Evolutionary conservation across 2,113 vertebrate species (phyloP).

Genomic region (Oenanthe melanoleuca): DNA sequence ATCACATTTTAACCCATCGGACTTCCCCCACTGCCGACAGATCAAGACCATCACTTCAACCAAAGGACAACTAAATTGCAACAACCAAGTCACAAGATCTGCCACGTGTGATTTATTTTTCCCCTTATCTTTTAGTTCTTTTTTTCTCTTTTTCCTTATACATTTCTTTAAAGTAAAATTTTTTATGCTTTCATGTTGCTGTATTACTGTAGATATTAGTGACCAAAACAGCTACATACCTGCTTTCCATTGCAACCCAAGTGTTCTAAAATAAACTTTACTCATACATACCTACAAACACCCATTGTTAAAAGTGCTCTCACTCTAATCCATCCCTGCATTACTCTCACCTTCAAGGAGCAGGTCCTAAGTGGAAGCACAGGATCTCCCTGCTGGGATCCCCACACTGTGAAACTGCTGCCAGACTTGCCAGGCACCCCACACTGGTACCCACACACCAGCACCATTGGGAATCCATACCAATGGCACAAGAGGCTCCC

Average conservation of each 20-base stretch:
- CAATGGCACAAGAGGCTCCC: not conserved
- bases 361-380: not conserved
- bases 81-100: not conserved
- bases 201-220: not conserved
- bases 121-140: not conserved
- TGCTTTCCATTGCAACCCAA: not conserved
- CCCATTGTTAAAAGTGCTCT: not conserved
- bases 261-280: not conserved
- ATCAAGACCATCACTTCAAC: not conserved
- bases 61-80: not conserved
- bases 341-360: not conserved
- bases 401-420: not conserved
- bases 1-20: not conserved
- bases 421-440: not conserved
- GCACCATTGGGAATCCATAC: not conserved
- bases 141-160: not conserved
- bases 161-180: not conserved
- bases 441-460: not conserved
- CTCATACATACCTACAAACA: not conserved
- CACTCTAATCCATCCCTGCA: fast-evolving
- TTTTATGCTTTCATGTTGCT: not conserved
- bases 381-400: not conserved
- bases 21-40: not conserved
- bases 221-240: not conserved
- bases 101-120: not conserved